Evolutionary conservation across 2,797 vertebrate species (phyloP), one percentile per base, ranked within the genome.

Genomic region (Sorex maritimensis): DNA sequence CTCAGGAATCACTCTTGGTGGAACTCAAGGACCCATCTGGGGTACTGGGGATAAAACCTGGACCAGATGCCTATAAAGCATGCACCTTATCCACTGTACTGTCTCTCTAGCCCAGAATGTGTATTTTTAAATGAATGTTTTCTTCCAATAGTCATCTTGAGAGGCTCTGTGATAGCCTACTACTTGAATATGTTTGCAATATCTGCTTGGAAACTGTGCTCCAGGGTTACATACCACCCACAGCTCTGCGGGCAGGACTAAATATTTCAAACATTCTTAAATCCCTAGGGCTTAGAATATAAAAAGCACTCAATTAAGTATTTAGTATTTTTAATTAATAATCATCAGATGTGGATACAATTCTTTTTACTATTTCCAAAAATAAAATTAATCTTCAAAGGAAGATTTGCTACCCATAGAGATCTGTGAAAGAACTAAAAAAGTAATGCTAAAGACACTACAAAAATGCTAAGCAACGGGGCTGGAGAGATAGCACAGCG

Each of bases 341-440:
- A 69, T 94, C 15, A 80, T 61, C 26, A 52, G n/a, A 71, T 93
- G 85, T 34, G 26, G 34, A 90, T 52, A 67, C 15, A 85, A 82
- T 85, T 87, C 79, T 83, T 79, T 87, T 80, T 34, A 81, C 58
- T 86, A 68, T 90, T 95, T 91, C 28, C 26, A 88, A 91, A 93
- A 82, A 92, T 77, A 46, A 95, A 94, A 94, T 63, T 92, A 41
- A 87, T 28, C 52, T 91, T 94, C 81, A 92, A 82, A 93, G 68
- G 65, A 91, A 92, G 55, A 87, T 46, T 79, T 94, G 15, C 34
- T 85, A 55, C 10, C 6, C 46, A 15, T 93, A 26, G 34, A 85
- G 61, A 93, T 74, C 81, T 71, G 87, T 61, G 58, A 87, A 93
- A 93, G 81, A 72, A 88, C 5, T 84, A 24, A 69, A 86, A 38